Evolutionary conservation across 2,888 invertebrate genomes (phyloP).

Genomic region (Athetis lepigone): DNA sequence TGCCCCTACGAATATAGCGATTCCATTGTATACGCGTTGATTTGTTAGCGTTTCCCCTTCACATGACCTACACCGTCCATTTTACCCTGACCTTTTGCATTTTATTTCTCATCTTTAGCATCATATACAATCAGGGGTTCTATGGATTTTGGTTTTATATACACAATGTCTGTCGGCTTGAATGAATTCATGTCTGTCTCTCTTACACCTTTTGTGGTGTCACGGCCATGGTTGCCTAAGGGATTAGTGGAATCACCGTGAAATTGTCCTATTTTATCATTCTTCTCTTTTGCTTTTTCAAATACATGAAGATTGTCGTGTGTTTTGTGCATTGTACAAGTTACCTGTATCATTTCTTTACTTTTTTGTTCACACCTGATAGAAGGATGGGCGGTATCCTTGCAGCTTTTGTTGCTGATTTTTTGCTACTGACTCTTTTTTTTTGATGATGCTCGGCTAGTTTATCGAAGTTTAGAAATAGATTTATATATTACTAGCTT

Average conservation of each 20-base stretch:
- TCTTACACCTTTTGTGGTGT: conserved; percentile 79
- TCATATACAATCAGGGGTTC: conserved; percentile 60
- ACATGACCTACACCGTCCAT: conserved; percentile 76
- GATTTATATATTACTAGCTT: conserved; percentile 12
- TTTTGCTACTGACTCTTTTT: conserved; percentile 42
- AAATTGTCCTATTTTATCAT: conserved; percentile 73
- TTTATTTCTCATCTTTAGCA: conserved; percentile 49
- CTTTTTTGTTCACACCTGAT: conserved; percentile 57
- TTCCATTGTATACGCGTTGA: conserved; percentile 78
- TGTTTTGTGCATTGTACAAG: conserved; percentile 66
- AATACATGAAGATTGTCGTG: conserved; percentile 67
- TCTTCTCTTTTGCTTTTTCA: conserved; percentile 63
- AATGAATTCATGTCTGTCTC: conserved; percentile 80
- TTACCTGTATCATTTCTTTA: conserved; percentile 69
- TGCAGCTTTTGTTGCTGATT: conserved; percentile 29
- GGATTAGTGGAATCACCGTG: conserved; percentile 83
- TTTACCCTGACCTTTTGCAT: conserved; percentile 68
- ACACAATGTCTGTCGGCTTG: conserved; percentile 81
- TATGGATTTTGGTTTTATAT: conserved; percentile 59
- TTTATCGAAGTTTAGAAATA: neutral
- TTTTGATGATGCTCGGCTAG: neutral
- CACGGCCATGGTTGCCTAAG: conserved; percentile 75
- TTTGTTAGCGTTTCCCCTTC: conserved; percentile 83
- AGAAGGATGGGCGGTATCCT: conserved; percentile 33
- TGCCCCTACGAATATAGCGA: conserved; percentile 76